Evolutionary conservation across 2,888 invertebrate genomes (phyloP), one percentile per base, ranked within the genome.

Genomic region (Chesias legatella): DNA sequence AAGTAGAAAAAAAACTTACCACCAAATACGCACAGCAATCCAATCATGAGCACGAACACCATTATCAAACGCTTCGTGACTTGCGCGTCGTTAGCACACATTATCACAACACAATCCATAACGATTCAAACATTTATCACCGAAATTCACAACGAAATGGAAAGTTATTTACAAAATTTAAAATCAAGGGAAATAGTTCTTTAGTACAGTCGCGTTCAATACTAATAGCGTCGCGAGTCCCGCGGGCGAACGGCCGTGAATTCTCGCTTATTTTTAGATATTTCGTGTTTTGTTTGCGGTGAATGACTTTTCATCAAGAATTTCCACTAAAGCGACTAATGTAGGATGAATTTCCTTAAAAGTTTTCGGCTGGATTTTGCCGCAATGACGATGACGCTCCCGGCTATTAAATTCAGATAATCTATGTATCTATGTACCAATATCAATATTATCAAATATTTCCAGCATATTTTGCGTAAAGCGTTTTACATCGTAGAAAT

Each of bases 11-110:
- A n/a, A n/a, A n/a, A n/a, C n/a, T n/a, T 56, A 86, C 88, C 85
- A 73, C 79, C 86, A 39, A 82, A 75, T 37, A 85, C 58, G 57
- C 82, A 81, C 25, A 80, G 48, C 11, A 80, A 57, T 32, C 80
- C 84, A 24, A 80, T 67, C 42, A 81, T 67, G 30, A 83, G 54
- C 47, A 79, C 74, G 1, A 85, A 53, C 5, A 77, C 71, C 0
- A 76, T 68, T 49, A 76, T 76, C 11, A 85, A 61, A 1, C 82
- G 67, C 45, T 72, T 77, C 17, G 78, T 79, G 43, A 81, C 82
- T 33, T 76, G 74, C 7, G 79, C 73, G 30, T 69, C 65, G 30
- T 69, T 64, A 2, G 71, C 66, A 23, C 73, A 79, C 31, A 60
- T 17, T 58, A n/a, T n/a, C n/a, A 43, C 74, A 77, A 10, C 73